A percentile compares a stretch with the other conserved stretches of the same genome.
Evolutionary conservation across 2,113 vertebrate genomes (phyloP).

Genomic region (Silurus glanis): DNA sequence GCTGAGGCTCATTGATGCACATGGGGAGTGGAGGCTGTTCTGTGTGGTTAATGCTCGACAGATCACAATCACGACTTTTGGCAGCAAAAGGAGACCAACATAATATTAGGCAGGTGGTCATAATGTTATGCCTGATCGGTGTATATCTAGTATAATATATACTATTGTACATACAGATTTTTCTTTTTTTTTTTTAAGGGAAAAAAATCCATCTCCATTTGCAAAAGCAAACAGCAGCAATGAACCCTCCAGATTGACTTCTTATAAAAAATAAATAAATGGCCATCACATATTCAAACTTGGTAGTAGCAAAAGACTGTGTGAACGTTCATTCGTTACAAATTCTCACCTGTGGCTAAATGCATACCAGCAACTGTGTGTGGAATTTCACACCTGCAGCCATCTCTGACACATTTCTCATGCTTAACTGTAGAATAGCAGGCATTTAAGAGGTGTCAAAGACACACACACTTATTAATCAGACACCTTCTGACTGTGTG

Average conservation of each 20-base stretch:
- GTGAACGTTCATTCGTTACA: background rate
- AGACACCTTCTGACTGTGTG: background rate
- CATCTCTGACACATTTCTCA: constrained; percentile 15
- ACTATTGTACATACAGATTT: no score
- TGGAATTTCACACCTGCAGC: constrained; percentile 33
- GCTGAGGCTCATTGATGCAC: no score
- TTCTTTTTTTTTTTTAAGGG: no score
- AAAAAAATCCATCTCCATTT: background rate
- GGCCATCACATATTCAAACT: background rate
- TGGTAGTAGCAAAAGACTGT: background rate
- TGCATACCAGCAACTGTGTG: constrained; percentile 14
- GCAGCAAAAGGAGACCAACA: no score
- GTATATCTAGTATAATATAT: no score
- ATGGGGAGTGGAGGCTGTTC: no score
- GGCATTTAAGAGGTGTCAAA: constrained; percentile 30
- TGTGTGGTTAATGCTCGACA: no score
- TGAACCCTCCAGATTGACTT: background rate
- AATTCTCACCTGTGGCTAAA: constrained; percentile 20
- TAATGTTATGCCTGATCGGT: no score
- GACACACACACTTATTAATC: background rate
- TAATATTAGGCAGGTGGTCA: no score
- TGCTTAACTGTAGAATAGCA: constrained; percentile 6
- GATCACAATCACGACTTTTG: no score
- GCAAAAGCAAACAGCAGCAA: background rate
- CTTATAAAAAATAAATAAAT: background rate